phyloP scores from a whole-genome alignment of 2,888 invertebrate species.

The Cataglyphis livida region DNA sequence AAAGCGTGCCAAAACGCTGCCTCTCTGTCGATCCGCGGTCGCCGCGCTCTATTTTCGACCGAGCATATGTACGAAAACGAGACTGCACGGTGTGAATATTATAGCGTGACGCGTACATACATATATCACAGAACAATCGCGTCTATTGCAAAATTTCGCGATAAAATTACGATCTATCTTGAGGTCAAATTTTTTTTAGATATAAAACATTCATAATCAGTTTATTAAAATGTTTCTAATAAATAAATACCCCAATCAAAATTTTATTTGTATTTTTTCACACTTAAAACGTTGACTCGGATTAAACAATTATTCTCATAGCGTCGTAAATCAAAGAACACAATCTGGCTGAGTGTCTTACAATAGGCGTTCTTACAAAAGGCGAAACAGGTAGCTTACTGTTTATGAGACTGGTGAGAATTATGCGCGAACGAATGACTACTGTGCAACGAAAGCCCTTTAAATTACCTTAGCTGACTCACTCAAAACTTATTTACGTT shows the following conservation, averaged over 20 bases:
- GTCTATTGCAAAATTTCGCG: conserved; percentile 27
- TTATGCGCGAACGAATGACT: conserved; percentile 13
- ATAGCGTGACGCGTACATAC: conserved; percentile 2
- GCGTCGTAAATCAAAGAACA: neutral
- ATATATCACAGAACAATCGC: conserved; percentile 4
- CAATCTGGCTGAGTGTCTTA: neutral
- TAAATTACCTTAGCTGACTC: conserved; percentile 24
- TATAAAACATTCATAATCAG: neutral
- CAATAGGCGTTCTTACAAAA: neutral
- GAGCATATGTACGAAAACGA: conserved; percentile 23
- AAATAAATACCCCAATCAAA: neutral
- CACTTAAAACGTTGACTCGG: too few relatives aligned
- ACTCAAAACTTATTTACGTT: conserved; percentile 43
- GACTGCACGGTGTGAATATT: conserved; percentile 37
- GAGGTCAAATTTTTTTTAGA: conserved; percentile 1
- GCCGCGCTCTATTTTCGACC: conserved; percentile 64
- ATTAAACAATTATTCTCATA: neutral
- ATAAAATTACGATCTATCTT: conserved; percentile 11
- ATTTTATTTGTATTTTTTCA: too few relatives aligned
- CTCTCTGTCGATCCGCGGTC: conserved; percentile 38
- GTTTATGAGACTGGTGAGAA: conserved; percentile 1
- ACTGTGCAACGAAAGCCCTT: conserved; percentile 27
- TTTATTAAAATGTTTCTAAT: neutral
- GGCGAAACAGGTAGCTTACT: neutral
- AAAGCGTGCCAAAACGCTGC: conserved; percentile 65